Evolutionary conservation across 2,113 vertebrate species (phyloP), one percentile per base, ranked within the genome.

Genomic region (Larimichthys polyactis): DNA sequence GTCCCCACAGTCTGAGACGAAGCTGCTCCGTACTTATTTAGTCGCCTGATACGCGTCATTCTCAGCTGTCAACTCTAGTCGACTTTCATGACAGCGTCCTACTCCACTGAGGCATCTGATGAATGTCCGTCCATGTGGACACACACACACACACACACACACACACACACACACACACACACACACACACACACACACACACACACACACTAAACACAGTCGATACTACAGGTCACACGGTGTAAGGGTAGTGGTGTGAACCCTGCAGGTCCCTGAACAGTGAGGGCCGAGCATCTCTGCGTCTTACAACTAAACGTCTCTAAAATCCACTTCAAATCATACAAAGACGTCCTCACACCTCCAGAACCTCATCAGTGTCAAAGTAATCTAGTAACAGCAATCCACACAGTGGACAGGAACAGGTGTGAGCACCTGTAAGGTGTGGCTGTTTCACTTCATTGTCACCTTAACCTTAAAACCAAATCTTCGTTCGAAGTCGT

Each of bases 1-100:
- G 71, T 78, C 58, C 16, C 60, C 11, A 0, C 43, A 15, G 74
- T 54, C 40, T 70, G 48, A 43, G 0, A 43, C 44, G 67, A 68
- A 6, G 80, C 65, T 16, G 46, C 22, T 0, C 27, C 54, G 19
- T 40, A 65, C 81, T 43, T 71, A 43, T 75, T 76, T 36, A 65
- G 29, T 84, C 78, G 60, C 60, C 22, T 58, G 78, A 63, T 46
- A 60, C 57, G 1, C 15, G 43, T 71, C 20, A 36, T 63, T 75
- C 60, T 78, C 62, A 71, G 57, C 62, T 80, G 86, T 79, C 58
- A 54, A 73, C 52, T 79, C 4, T 43, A 81, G 55, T 75, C 57
- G 67, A 71, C 57, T 57, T 84, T 60, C 5, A 5, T 85, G 87
- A 83, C 87, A 75, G 87, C 52, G 68, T 49, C 16, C 27, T 52